Evolutionary conservation across 2,113 vertebrate genomes (phyloP), one percentile per base, ranked within the genome.

Genomic region (Neolamprologus tretocephalus): DNA sequence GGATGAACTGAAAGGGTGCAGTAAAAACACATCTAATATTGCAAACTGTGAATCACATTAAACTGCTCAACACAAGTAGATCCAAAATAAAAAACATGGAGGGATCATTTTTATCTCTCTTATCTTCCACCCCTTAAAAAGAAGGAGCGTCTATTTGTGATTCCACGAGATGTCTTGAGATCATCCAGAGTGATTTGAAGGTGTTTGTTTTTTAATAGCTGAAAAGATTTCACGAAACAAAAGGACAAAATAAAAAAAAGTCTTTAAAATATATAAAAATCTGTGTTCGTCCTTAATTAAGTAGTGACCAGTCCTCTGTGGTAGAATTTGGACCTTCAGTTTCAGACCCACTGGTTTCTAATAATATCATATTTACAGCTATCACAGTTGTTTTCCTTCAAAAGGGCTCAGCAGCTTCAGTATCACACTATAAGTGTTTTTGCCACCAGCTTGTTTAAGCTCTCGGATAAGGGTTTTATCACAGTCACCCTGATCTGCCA

Each of bases 401-500:
- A 63, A 63, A 13, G 19, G 21, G 33, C 42, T 87, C 37, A 91
- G 33, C 82, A 79, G 89, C 57, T 49, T 55, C 28, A 47, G 80
- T n/a, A 75, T 51, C 33, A 66, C 75, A 75, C 75, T 17, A 33
- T 14, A n/a, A 68, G 42, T 6, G 63, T 53, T 90, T 80, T 84
- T 66, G 3, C 68, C 33, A 7, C 3, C n/a, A 86, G 42, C 9
- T 40, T 23, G 75, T 49, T 45, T 61, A 86, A 88, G 47, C 33
- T 26, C 73, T 21, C 28, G 5, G 53, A 86, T 81, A 49, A 63
- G 37, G 54, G 21, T 17, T 55, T 88, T 63, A 84, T 61, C 81
- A 80, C 6, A 12, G 8, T 87, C 87, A 89, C 84, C 87, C 82
- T 28, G 89, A 91, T 91, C 86, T 89, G 82, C 28, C 35, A 12